Conservation (phyloP, 1,140 invertebrate genomes). For the Popillia japonica region DNA sequence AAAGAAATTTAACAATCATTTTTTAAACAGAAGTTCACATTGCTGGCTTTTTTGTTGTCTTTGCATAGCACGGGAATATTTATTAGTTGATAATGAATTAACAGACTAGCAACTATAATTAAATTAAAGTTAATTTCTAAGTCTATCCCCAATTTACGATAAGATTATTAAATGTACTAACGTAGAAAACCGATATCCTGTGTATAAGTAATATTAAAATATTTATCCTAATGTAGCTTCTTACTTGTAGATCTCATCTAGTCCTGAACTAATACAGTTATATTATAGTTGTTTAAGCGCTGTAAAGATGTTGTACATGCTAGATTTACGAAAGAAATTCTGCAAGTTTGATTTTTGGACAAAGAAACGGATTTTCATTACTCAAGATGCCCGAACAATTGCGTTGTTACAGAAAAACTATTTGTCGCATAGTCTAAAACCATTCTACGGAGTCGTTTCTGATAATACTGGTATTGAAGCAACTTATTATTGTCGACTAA, state of each 20-base stretch:
- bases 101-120: too few relatives aligned
- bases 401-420: constrained; percentile 67
- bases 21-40: too few relatives aligned
- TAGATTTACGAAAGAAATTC: constrained; percentile 69
- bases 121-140: too few relatives aligned
- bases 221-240: too few relatives aligned
- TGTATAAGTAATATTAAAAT: too few relatives aligned
- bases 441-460: constrained; percentile 54
- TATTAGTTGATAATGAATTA: too few relatives aligned
- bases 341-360: constrained; percentile 84
- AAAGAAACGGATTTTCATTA: constrained; percentile 72
- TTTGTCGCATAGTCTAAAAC: constrained; percentile 66
- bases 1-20: too few relatives aligned
- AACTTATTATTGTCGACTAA: neutral
- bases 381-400: constrained; percentile 61
- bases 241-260: constrained; percentile 47
- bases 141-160: too few relatives aligned
- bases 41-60: too few relatives aligned
- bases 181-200: too few relatives aligned
- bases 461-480: constrained; percentile 48
- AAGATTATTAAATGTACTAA: too few relatives aligned
- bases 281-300: constrained; percentile 56
- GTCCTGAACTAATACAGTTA: constrained; percentile 56
- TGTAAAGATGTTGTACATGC: constrained; percentile 56
- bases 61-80: too few relatives aligned